A percentile compares a stretch with the other conserved stretches of the same genome.
phyloP scores from a whole-genome alignment of 2,888 invertebrate species.

The Tachina fera region DNA sequence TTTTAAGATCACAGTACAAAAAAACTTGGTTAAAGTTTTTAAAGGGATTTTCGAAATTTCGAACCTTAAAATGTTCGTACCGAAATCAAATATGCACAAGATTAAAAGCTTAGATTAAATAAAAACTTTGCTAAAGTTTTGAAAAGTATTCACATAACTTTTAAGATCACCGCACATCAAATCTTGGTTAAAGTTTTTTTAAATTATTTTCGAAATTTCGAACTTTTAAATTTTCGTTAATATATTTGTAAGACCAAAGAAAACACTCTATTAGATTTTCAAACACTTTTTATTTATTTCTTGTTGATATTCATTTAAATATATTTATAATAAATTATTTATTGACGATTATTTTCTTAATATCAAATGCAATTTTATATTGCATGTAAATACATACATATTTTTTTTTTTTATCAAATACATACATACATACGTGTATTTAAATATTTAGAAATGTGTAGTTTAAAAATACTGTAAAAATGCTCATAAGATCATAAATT shows the following conservation, averaged over 20 bases:
- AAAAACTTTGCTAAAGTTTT: too few species aligned
- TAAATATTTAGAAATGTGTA: constrained; percentile 28
- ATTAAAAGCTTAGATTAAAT: too few species aligned
- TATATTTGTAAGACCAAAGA: background rate
- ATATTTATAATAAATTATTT: constrained; percentile 63
- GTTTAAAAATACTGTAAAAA: constrained; percentile 68
- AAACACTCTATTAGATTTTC: background rate
- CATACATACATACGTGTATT: background rate
- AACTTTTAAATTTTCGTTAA: too few species aligned
- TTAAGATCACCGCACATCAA: too few species aligned
- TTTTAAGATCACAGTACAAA: too few species aligned
- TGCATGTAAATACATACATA: constrained; percentile 38
- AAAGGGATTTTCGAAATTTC: too few species aligned
- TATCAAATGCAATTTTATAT: constrained; percentile 50
- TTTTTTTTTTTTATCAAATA: constrained; percentile 5
- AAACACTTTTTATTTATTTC: constrained; percentile 46
- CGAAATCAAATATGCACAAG: too few species aligned
- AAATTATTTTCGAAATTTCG: too few species aligned
- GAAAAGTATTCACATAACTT: too few species aligned
- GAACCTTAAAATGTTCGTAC: too few species aligned
- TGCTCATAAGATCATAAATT: constrained; percentile 70
- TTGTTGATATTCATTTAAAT: constrained; percentile 39
- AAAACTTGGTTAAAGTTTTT: too few species aligned
- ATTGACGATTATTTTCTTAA: constrained; percentile 47
- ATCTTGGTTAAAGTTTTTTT: too few species aligned